phyloP scores from a whole-genome alignment of 2,113 vertebrate species.

The Eupsittula cactorum region DNA sequence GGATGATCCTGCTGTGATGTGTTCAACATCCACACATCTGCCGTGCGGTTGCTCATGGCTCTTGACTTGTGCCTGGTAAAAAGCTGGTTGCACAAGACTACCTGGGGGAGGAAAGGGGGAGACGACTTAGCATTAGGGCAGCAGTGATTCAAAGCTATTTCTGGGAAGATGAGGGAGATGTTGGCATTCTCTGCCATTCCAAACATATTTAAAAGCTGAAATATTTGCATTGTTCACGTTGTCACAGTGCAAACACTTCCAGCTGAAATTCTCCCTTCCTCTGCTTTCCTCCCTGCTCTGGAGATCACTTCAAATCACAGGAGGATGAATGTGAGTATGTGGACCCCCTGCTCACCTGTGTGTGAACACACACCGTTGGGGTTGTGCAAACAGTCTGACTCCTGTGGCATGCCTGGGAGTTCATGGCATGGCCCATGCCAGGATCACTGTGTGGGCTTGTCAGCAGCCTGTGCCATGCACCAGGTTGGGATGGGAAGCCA shows the following conservation, averaged over 20 bases:
- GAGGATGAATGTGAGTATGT: background rate
- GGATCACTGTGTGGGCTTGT: background rate
- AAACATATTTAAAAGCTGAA: constrained; percentile 59
- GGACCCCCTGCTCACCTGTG: fast-evolving
- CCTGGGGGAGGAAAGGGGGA: background rate
- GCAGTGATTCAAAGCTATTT: constrained; percentile 61
- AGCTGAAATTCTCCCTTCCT: background rate
- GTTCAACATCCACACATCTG: background rate
- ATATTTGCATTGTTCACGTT: constrained; percentile 48
- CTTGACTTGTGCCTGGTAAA: background rate
- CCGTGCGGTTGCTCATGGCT: background rate
- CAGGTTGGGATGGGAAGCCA: background rate
- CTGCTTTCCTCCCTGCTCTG: background rate
- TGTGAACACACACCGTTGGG: fast-evolving
- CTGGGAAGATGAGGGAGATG: constrained; percentile 56
- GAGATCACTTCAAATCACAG: background rate
- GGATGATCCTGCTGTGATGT: background rate
- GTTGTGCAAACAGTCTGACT: background rate
- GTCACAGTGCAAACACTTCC: constrained; percentile 41
- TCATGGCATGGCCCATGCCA: background rate
- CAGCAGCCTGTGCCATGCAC: background rate
- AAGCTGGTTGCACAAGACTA: background rate
- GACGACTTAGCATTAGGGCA: background rate
- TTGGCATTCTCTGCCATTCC: constrained; percentile 56
- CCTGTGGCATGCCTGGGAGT: background rate